phyloP scores from a whole-genome alignment of 2,888 invertebrate genomes.

The Pogonocherus hispidulus region DNA sequence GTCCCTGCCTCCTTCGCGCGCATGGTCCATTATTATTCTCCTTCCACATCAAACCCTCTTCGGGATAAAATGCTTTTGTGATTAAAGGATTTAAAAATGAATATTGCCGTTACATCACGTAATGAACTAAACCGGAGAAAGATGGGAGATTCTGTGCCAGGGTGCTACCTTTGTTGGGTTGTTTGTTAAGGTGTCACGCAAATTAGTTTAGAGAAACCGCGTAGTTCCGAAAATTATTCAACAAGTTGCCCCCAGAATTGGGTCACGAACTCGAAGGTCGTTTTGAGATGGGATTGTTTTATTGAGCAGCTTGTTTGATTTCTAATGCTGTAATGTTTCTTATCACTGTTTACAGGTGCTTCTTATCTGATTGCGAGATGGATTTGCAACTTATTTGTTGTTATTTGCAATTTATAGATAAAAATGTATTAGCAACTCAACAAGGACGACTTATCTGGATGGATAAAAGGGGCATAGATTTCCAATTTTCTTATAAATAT shows the following conservation, averaged over 20 bases:
- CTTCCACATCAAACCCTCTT: conserved; percentile 31
- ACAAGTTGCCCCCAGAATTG: conserved; percentile 39
- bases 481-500: too few relatives aligned
- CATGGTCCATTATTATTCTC: conserved; percentile 44
- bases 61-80: conserved; percentile 19
- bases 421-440: not conserved
- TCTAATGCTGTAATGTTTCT: not conserved
- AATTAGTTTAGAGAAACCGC: conserved; percentile 3
- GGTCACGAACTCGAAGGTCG: conserved; percentile 33
- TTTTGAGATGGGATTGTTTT: conserved; percentile 21
- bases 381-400: not conserved
- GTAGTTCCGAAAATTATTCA: conserved; percentile 28
- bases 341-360: not conserved
- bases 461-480: too few relatives aligned
- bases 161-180: not conserved
- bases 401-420: not conserved
- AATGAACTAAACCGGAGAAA: conserved; percentile 6
- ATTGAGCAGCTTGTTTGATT: not conserved
- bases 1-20: conserved; percentile 34
- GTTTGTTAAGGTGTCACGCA: not conserved
- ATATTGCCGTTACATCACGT: conserved; percentile 1
- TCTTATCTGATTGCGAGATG: not conserved
- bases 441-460: not conserved
- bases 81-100: conserved; percentile 21
- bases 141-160: not conserved